Evolutionary conservation across 1,140 invertebrate species (phyloP).

Genomic region (Solenopsis fugax): DNA sequence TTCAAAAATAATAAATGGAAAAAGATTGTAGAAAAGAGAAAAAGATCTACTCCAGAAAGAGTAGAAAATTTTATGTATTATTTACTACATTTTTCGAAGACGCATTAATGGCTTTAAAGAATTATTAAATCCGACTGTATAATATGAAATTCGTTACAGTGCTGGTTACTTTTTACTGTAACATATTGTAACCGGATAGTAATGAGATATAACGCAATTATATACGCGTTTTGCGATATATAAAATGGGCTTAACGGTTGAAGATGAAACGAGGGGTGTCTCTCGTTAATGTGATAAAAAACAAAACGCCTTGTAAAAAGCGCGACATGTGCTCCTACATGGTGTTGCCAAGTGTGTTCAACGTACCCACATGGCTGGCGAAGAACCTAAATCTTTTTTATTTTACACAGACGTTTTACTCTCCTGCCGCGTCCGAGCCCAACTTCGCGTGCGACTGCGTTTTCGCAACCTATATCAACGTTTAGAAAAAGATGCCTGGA

Average conservation of each 20-base stretch:
- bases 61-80: not conserved
- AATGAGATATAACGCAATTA: conserved; percentile 64
- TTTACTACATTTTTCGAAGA: not conserved
- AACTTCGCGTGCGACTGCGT: conserved; percentile 73
- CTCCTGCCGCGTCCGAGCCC: conserved; percentile 70
- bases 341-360: conserved; percentile 69
- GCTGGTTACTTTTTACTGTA: conserved; percentile 31
- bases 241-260: conserved; percentile 19
- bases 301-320: conserved; percentile 70
- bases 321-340: conserved; percentile 72
- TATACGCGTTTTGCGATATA: conserved; percentile 40
- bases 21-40: not conserved
- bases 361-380: conserved; percentile 77
- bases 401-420: conserved; percentile 48
- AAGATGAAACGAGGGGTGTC: conserved; percentile 51
- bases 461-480: conserved; percentile 65
- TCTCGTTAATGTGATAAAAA: conserved; percentile 64
- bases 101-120: not conserved
- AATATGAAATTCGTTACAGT: conserved; percentile 35
- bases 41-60: not conserved
- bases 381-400: conserved; percentile 61
- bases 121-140: not conserved
- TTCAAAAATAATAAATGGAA: not conserved
- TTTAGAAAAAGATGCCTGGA: conserved; percentile 50
- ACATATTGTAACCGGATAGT: not conserved